Base-by-base conservation (phyloP, 2,113 vertebrate species). In the Dicaeum eximium region DNA sequence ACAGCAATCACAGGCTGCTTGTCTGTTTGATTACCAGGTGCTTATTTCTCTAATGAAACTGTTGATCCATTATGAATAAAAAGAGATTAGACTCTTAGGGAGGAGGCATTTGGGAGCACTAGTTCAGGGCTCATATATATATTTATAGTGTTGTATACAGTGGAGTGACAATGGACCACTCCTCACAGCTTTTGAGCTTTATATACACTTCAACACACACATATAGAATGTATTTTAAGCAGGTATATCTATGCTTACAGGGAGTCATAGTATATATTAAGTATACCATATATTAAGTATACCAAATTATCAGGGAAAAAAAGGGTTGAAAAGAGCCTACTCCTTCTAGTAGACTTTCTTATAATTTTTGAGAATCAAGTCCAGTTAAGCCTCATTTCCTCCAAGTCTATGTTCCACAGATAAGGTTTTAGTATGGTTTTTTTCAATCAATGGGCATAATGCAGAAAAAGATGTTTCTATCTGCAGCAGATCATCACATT, bases 281-380 rank as follows among this genome's bases (percentile, higher is more conserved):
- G n/a, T n/a, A n/a, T n/a, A n/a, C n/a, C 53, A 45, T 33, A 9
- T 28, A 40, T 45, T 54, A 13, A 4, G 3, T 50, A 45, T 62
- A 58, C 2, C 4, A 23, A 79, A 51, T 65, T 47, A 65, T 30
- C 21, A 40, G 7, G 14, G 19, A 3, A 21, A 50, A 58, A 90
- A 77, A 33, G 3, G 0, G 23, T 56, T 70, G 33, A 22, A 38
- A 81, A 67, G 57, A 45, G 3, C 11, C 17, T 54, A 53, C 1
- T 7, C 7, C 14, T 81, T 71, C 33, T 42, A 71, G 12, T 20
- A 66, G n/a, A 79, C 65, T 44, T 7, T 58, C 10, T 33, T 86
- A 38, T 16, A 89, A 30, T 67, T 95, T 93, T 71, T 81, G 22
- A 79, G 13, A 92, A 73, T n/a, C 81, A 62, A 58, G 24, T 54